phyloP scores from a whole-genome alignment of 2,888 invertebrate species.

The Nomada lathburiana region DNA sequence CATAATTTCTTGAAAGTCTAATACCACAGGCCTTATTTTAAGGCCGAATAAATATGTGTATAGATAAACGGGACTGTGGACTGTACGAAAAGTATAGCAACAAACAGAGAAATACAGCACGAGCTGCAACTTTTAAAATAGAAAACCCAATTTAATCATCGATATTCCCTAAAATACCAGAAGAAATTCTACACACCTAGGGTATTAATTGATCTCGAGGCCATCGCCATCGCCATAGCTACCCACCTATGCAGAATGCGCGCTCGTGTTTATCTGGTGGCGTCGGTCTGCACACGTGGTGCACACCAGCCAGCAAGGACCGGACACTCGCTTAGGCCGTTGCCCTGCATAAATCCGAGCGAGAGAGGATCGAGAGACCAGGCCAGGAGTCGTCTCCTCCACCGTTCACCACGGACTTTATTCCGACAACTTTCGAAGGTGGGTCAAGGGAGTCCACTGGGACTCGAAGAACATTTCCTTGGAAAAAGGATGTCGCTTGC shows the following conservation, averaged over 20 bases:
- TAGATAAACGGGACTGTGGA: too few species aligned
- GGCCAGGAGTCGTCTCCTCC: constrained; percentile 17
- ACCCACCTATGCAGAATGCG: constrained; percentile 20
- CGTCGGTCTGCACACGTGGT: constrained; percentile 50
- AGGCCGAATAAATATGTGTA: too few species aligned
- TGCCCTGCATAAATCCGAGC: constrained; percentile 72
- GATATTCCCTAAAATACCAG: too few species aligned
- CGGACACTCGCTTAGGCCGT: constrained; percentile 70
- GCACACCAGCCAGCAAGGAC: constrained; percentile 30
- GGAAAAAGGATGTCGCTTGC: constrained; percentile 5
- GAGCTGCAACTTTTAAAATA: too few species aligned
- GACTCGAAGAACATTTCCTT: constrained; percentile 8
- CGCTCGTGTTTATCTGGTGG: constrained; percentile 32
- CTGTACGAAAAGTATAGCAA: too few species aligned
- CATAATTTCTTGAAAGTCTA: too few species aligned
- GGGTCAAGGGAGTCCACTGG: constrained; percentile 57
- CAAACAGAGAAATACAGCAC: too few species aligned
- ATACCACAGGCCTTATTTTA: too few species aligned
- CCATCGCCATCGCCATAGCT: constrained; percentile 26
- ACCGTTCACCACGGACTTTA: constrained; percentile 29
- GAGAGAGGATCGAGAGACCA: constrained; percentile 65
- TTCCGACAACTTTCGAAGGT: constrained; percentile 53
- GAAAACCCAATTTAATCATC: too few species aligned
- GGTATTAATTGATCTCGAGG: constrained; percentile 5
- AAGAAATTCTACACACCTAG: background rate